These are phyloP conservation scores for Diadumene lineata DNA, from an alignment of 92 coral and sea anemone species.

Conservation along the genomic window DNA sequence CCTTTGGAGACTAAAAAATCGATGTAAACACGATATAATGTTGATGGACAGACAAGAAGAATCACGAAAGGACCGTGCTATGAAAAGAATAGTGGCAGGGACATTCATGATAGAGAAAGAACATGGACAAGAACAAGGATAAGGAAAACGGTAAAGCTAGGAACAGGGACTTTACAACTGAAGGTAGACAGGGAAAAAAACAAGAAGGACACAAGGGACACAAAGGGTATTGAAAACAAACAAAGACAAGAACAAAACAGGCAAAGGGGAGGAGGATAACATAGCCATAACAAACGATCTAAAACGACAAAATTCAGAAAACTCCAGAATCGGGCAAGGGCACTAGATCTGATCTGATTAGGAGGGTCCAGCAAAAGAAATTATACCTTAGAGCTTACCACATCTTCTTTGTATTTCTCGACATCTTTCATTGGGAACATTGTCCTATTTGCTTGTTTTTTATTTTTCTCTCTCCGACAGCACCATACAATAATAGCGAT, in stretches of 20 bases:
- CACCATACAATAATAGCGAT: slow-evolving; percentile 9
- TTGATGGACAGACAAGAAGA: too few species aligned
- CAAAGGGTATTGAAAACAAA: too few species aligned
- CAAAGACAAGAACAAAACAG: too few species aligned
- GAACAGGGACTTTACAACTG: background rate
- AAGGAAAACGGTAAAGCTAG: background rate
- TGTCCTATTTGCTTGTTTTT: background rate
- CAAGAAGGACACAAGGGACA: background rate
- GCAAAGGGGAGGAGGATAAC: too few species aligned
- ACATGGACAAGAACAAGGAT: background rate
- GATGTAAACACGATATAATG: too few species aligned
- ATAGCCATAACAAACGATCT: too few species aligned
- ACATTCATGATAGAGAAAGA: background rate
- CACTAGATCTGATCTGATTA: too few species aligned
- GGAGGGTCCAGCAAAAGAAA: background rate
- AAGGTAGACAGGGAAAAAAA: background rate
- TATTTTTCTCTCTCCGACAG: slow-evolving; percentile 9
- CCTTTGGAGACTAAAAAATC: too few species aligned
- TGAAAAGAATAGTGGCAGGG: background rate
- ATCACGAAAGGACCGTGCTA: background rate
- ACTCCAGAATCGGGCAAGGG: too few species aligned
- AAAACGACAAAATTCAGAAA: too few species aligned
- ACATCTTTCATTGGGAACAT: slow-evolving; percentile 9
- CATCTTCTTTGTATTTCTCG: background rate
- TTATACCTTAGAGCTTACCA: background rate